Evolutionary conservation across 2,888 invertebrate species (phyloP), one percentile per base, ranked within the genome.

Genomic region (Suillia variegata): DNA sequence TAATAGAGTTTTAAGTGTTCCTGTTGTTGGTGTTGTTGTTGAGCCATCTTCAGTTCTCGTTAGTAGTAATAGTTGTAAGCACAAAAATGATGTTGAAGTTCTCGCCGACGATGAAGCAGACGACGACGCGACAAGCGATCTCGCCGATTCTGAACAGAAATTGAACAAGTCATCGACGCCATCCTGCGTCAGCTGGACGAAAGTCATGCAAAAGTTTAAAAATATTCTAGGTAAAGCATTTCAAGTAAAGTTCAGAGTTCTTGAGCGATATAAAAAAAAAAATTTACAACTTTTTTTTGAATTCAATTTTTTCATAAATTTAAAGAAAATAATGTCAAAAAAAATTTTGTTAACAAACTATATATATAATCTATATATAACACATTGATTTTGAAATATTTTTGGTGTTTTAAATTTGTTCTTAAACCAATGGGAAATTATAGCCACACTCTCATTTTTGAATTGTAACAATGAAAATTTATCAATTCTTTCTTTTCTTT

Each of bases 131-230:
- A 31, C 51, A 8, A 18, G 42, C 15, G 64, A 60, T n/a, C 61
- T 56, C 42, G 54, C 62, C 33, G 61, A 63, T n/a, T 50, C 15
- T n/a, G n/a, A n/a, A n/a, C n/a, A n/a, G n/a, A n/a, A n/a, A n/a
- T n/a, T n/a, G n/a, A n/a, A n/a, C 1, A 62, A 54, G 8, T 59
- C 56, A 21, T 54, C 69, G 64, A 73, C 79, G 50, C 74, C 75
- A 59, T 74, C 79, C 62, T 82, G 82, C 69, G 77, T 81, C 63
- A 82, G 79, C 69, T 82, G 81, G 80, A 78, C 75, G 50, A 78
- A 79, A 73, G 75, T 78, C 58, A 65, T 78, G 64, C 76, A 78
- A 63, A 79, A 76, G 59, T 79, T 79, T 62, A 79, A 75, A 67
- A 71, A 73, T 55, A 78, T 79, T 24, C 59, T 76, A 74, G 77